Evolutionary conservation across 2,797 vertebrate genomes (phyloP).

Genomic region (Ficedula albicollis): DNA sequence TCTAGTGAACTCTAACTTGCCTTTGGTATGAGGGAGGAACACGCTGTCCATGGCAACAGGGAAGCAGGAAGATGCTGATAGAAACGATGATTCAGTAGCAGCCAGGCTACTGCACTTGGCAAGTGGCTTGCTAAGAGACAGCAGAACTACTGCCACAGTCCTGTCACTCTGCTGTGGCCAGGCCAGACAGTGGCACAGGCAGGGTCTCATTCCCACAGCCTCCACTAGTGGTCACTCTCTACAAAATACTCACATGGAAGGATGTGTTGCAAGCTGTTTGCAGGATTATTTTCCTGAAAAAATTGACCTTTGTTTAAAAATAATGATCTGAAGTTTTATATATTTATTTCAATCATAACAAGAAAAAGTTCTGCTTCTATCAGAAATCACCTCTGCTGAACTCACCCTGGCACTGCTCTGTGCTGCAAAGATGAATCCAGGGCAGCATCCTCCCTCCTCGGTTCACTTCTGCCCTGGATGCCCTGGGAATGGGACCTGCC

Average conservation of each 20-base stretch:
- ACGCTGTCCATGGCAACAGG: not conserved
- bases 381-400: not conserved
- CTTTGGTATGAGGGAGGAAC: not conserved
- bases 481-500: fast-evolving
- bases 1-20: not conserved
- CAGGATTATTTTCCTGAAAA: not conserved
- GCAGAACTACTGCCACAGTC: not conserved
- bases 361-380: not conserved
- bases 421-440: not conserved
- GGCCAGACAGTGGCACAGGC: not conserved
- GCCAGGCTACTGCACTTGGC: not conserved
- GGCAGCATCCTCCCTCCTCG: not conserved
- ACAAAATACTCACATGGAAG: not conserved
- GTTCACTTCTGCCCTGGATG: not conserved
- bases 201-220: not conserved
- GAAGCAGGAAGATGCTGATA: not conserved
- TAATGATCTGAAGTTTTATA: no score
- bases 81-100: not conserved
- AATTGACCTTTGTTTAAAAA: not conserved
- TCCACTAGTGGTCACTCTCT: not conserved
- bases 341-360: fast-evolving
- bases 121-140: not conserved
- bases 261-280: not conserved
- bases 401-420: not conserved
- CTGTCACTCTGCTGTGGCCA: not conserved